Percentiles rank a stretch among this genome's conserved stretches.
Evolutionary conservation across 2,113 vertebrate genomes (phyloP).

Genomic region (Sporophila hypoxantha): DNA sequence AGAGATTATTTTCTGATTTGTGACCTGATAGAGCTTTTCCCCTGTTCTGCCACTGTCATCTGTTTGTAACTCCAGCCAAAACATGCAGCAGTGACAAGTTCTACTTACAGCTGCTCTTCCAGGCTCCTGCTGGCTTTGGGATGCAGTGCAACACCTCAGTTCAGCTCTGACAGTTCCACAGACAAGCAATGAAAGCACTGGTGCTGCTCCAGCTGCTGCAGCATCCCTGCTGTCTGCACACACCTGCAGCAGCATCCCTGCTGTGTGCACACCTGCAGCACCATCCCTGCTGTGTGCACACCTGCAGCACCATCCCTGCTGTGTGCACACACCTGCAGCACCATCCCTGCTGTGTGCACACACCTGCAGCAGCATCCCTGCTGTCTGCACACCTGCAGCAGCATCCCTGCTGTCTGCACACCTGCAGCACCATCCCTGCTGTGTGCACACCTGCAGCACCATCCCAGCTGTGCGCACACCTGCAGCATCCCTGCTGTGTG

Average conservation of each 20-base stretch:
- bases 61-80: not conserved
- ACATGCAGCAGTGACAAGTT: not conserved
- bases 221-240: not conserved
- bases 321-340: not conserved
- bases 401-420: fast-evolving
- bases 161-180: not conserved
- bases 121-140: not conserved
- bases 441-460: not conserved
- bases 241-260: not conserved
- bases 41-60: not conserved
- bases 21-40: not conserved
- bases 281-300: not conserved
- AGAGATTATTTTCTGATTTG: not conserved
- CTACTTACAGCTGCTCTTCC: not conserved
- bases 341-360: fast-evolving
- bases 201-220: not conserved
- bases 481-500: fast-evolving
- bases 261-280: not conserved
- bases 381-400: not conserved
- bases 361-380: not conserved
- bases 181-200: not conserved
- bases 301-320: not conserved
- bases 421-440: not conserved
- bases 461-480: not conserved
- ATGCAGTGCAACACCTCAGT: not conserved